phyloP scores from a whole-genome alignment of 2,797 vertebrate genomes.

The Sardinella longiceps region DNA sequence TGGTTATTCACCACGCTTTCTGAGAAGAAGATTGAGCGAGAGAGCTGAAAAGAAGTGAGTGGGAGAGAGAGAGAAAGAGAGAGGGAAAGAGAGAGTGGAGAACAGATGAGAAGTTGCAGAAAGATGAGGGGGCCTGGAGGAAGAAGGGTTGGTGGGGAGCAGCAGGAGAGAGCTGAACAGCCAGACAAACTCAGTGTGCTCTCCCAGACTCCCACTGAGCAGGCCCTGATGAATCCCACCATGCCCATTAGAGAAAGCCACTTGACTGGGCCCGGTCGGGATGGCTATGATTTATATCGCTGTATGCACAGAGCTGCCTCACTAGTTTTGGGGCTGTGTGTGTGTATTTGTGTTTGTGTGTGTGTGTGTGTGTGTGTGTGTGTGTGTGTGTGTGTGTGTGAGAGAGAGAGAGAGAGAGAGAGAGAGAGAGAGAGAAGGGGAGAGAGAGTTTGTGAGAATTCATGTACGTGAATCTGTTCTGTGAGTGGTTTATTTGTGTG shows the following conservation, averaged over 20 bases:
- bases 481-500: too few species aligned
- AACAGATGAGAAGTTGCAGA: too few species aligned
- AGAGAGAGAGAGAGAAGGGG: background rate
- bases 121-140: background rate
- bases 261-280: background rate
- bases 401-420: background rate
- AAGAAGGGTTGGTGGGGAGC: background rate
- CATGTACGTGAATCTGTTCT: too few species aligned
- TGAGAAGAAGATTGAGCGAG: background rate
- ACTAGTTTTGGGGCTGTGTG: too few species aligned
- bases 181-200: background rate
- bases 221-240: background rate
- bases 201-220: background rate
- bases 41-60: too few species aligned
- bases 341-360: background rate
- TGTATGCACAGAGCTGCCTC: too few species aligned
- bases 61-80: too few species aligned
- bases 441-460: background rate
- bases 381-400: background rate
- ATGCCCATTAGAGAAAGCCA: background rate
- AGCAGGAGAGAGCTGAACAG: background rate
- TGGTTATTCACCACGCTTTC: background rate
- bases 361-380: background rate
- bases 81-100: too few species aligned
- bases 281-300: too few species aligned